Evolutionary conservation across 53 echinoderm and acorn worm genomes (phyloP), one percentile per base, ranked within the genome.

Genomic region (Astropecten irregularis): DNA sequence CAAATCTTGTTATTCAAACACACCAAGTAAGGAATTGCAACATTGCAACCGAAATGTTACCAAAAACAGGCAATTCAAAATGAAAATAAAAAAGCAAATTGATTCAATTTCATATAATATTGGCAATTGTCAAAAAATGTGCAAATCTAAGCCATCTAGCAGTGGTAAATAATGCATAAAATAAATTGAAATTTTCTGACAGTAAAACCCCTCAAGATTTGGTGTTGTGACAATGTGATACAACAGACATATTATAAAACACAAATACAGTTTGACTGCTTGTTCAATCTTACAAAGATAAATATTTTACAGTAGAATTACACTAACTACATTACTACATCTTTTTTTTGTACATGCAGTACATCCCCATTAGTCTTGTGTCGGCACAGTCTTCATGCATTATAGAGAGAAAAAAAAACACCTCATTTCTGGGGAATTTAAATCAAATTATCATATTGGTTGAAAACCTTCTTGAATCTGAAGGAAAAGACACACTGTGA

Each of bases 241-340:
- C n/a, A n/a, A 3, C 22, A 4, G 10, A 69, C 44, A 69, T 67
- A 15, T 26, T 25, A 69, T 33, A 48, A 46, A 23, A 47, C 2
- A 47, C 28, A 69, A 69, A 62, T 21, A 79, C 79, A 79, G 79
- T 79, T 79, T 61, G 49, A 79, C 79, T 79, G 79, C 79, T 68
- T n/a, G 11, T 8, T 40, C 40, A 68, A 9, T 16, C 54, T 8
- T 42, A 46, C 13, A 68, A 20, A 46, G 36, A 68, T 15, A 56
- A 48, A 16, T 54, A 50, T 46, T 22, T 56, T 74, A 74, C 56
- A 74, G 32, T 74, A 79, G 29, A 62, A 79, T 79, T 79, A 79
- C 79, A 74, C 54, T 74, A 21, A 21, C 55, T 74, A 66, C 66
- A 66, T 66, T 42, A 11, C 42, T 42, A 42, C 6, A 42, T 8